Conservation (phyloP, 2,888 invertebrate species). For the Euclidia mi region DNA sequence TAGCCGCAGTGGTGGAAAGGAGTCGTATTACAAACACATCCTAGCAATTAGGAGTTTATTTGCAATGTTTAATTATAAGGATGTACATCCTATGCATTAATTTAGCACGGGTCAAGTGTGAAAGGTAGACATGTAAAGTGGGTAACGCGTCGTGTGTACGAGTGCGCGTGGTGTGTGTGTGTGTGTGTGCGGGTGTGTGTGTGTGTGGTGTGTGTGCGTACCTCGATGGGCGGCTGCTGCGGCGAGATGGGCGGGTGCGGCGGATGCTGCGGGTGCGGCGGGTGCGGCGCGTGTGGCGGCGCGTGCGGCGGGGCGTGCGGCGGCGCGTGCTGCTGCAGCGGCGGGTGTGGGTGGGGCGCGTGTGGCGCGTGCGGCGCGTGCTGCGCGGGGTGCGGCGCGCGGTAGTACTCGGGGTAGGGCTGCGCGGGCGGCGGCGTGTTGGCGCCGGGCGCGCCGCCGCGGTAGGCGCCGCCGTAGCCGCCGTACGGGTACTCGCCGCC, state of each 20-base stretch:
- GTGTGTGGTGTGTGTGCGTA: too few species aligned
- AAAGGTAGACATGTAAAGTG: too few species aligned
- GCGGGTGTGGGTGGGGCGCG: conserved; percentile 55
- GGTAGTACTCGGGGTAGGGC: conserved; percentile 82
- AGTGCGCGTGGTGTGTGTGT: too few species aligned
- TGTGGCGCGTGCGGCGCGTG: conserved; percentile 57
- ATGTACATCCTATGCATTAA: too few species aligned
- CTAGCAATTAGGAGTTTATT: too few species aligned
- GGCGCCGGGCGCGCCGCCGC: conserved; percentile 70
- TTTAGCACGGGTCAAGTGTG: too few species aligned
- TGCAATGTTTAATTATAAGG: too few species aligned
- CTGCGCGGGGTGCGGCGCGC: conserved; percentile 75
- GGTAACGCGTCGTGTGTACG: conserved; percentile 12
- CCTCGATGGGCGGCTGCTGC: conserved; percentile 75
- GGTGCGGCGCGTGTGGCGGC: conserved; percentile 53
- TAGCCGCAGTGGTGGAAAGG: too few species aligned
- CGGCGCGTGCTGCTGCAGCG: conserved; percentile 57
- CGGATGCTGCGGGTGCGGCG: conserved; percentile 62
- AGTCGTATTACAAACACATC: too few species aligned
- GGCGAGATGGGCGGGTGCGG: conserved; percentile 58
- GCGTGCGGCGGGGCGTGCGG: conserved; percentile 61
- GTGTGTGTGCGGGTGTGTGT: too few species aligned
- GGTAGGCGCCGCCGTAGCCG: conserved; percentile 84
- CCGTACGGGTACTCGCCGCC: conserved; percentile 78
- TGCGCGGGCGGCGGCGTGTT: conserved; percentile 77